Percentiles rank a stretch among this genome's conserved stretches.
phyloP scores from a whole-genome alignment of 2,888 invertebrate genomes.

The Sceliomorpha sp. region DNA sequence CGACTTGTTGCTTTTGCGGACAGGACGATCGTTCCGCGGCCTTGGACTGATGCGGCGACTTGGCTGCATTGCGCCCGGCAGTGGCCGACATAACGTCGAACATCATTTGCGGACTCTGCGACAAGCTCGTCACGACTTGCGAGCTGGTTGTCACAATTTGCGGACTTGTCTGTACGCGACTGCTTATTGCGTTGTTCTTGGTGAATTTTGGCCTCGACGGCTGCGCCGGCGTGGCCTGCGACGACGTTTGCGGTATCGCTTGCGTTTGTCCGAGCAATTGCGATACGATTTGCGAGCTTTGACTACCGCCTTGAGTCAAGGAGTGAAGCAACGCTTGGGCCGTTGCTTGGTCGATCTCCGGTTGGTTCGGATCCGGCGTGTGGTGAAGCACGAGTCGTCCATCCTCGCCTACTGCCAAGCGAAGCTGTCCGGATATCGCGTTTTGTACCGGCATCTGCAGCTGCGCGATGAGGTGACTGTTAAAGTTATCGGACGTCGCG shows the following conservation, averaged over 20 bases:
- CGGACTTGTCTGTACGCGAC: slow-evolving; percentile 65
- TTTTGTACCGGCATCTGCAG: slow-evolving; percentile 81
- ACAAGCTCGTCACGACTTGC: slow-evolving; percentile 3
- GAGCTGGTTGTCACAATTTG: slow-evolving; percentile 59
- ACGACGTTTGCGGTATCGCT: slow-evolving; percentile 61
- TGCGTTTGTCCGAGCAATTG: slow-evolving; percentile 74
- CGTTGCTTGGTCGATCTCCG: slow-evolving; percentile 76
- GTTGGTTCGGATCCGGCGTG: slow-evolving; percentile 81
- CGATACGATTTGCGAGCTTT: slow-evolving; percentile 76
- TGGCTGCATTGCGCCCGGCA: slow-evolving; percentile 28
- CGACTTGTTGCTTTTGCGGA: slow-evolving; percentile 51
- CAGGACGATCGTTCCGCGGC: slow-evolving; percentile 22
- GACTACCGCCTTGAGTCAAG: slow-evolving; percentile 72
- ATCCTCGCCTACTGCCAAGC: slow-evolving; percentile 86
- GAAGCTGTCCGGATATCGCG: slow-evolving; percentile 82
- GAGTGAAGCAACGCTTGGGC: slow-evolving; percentile 76
- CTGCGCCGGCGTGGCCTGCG: slow-evolving; percentile 31
- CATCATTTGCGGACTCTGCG: slow-evolving; percentile 31
- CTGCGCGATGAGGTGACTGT: slow-evolving; percentile 81
- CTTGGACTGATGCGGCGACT: slow-evolving; percentile 39
- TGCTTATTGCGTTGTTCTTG: slow-evolving; percentile 64
- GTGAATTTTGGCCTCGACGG: slow-evolving; percentile 65
- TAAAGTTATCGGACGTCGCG: slow-evolving; percentile 58
- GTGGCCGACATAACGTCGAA: slow-evolving; percentile 44
- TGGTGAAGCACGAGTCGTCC: slow-evolving; percentile 85